These are phyloP conservation scores for Choloepus hoffmanni DNA, from an alignment of 2,113 vertebrate genomes.

Conservation along the genomic window DNA sequence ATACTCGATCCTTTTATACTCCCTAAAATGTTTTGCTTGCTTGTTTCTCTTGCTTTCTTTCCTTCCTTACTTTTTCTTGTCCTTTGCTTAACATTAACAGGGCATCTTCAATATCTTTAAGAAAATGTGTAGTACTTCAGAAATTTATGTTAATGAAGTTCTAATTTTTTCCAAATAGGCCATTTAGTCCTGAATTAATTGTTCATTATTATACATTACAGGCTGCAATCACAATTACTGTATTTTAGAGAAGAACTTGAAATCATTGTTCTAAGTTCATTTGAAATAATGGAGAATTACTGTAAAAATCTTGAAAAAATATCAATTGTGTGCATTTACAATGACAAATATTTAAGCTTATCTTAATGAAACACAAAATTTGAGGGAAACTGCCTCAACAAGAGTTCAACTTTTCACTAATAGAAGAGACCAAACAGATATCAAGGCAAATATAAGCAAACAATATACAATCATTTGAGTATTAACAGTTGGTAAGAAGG, in stretches of 20 bases:
- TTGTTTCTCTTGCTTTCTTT: background rate
- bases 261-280: background rate
- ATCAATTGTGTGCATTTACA: background rate
- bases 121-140: background rate
- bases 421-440: no score
- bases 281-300: background rate
- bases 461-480: background rate
- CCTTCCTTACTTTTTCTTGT: background rate
- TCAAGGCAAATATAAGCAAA: background rate
- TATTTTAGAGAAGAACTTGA: background rate
- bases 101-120: background rate
- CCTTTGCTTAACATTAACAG: background rate
- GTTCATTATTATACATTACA: background rate
- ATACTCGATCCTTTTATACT: background rate
- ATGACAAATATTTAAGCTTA: background rate
- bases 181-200: background rate
- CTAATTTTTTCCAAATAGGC: background rate
- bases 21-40: background rate
- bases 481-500: background rate
- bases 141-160: background rate
- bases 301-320: background rate
- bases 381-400: background rate
- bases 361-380: background rate
- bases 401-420: no score
- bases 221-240: background rate